Percentiles rank a stretch among this genome's conserved stretches.
phyloP scores from a whole-genome alignment of 2,797 vertebrate genomes.

The Chaetodon trifasciatus region DNA sequence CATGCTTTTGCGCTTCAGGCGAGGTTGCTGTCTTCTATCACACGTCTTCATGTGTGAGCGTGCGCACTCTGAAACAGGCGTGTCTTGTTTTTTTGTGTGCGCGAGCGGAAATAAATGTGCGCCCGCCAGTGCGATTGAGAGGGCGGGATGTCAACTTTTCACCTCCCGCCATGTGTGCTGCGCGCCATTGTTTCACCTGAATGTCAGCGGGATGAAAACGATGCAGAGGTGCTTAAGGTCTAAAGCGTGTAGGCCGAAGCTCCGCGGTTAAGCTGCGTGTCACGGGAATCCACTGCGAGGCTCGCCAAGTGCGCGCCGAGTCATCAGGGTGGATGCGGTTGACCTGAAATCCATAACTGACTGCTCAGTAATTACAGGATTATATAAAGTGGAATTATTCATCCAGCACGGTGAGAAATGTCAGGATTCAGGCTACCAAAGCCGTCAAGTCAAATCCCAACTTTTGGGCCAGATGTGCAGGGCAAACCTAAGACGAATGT shows the following conservation, averaged over 20 bases:
- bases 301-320: slow-evolving; percentile 43
- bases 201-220: slow-evolving; percentile 37
- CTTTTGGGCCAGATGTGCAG: slow-evolving; percentile 30
- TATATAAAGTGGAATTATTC: slow-evolving; percentile 56
- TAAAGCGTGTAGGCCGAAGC: slow-evolving; percentile 8
- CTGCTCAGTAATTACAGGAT: slow-evolving; percentile 61
- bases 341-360: slow-evolving; percentile 65
- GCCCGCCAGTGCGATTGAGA: slow-evolving; percentile 9
- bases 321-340: slow-evolving; percentile 59
- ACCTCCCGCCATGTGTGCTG: slow-evolving; percentile 8
- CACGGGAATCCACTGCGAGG: slow-evolving; percentile 29
- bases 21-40: slow-evolving; percentile 60
- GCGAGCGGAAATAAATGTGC: slow-evolving; percentile 21
- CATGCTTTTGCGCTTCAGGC: slow-evolving; percentile 52
- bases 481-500: slow-evolving; percentile 41
- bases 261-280: slow-evolving; percentile 16
- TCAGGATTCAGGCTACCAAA: slow-evolving; percentile 53
- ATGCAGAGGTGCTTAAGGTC: slow-evolving; percentile 38
- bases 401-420: slow-evolving; percentile 51
- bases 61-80: not conserved
- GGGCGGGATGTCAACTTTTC: slow-evolving; percentile 43
- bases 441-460: slow-evolving; percentile 46
- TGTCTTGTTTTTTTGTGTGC: slow-evolving; percentile 12
- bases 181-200: slow-evolving; percentile 33
- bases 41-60: slow-evolving; percentile 11